phyloP scores from a whole-genome alignment of 2,888 invertebrate genomes.

The Orthosia gracilis region DNA sequence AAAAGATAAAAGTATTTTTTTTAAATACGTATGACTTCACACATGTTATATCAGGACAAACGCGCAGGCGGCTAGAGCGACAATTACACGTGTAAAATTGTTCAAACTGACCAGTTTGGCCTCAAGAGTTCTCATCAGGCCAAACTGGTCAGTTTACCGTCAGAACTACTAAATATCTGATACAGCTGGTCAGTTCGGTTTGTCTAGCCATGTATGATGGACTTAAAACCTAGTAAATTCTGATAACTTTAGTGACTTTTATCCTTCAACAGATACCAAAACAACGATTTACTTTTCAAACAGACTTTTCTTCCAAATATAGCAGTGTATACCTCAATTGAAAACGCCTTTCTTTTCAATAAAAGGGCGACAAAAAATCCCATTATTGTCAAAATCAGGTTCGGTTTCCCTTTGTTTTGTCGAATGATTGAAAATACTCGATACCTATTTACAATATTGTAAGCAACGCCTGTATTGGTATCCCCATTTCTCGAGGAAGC shows the following conservation, averaged over 20 bases:
- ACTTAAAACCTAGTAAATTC: too few relatives aligned
- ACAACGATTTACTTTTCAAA: background rate
- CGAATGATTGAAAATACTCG: slow-evolving; percentile 51
- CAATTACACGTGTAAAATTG: background rate
- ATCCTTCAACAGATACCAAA: background rate
- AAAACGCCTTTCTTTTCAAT: slow-evolving; percentile 10
- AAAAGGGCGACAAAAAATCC: slow-evolving; percentile 13
- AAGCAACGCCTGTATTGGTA: slow-evolving; percentile 37
- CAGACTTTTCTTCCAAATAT: background rate
- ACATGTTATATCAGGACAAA: background rate
- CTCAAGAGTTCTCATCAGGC: background rate
- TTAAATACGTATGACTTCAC: too few relatives aligned
- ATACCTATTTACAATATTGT: slow-evolving; percentile 48
- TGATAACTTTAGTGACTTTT: background rate
- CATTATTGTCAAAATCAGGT: slow-evolving; percentile 18
- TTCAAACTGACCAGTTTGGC: background rate
- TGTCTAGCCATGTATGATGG: background rate
- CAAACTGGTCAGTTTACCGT: too few relatives aligned
- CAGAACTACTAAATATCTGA: too few relatives aligned
- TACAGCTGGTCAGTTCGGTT: background rate
- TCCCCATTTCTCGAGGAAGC: slow-evolving; percentile 44
- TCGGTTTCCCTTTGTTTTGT: slow-evolving; percentile 42
- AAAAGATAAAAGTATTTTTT: too few relatives aligned
- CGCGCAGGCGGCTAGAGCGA: background rate
- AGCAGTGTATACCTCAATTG: background rate